These are phyloP conservation scores for Cerastoderma edule DNA, from an alignment of 2,888 invertebrate genomes.

Conservation along the genomic window DNA sequence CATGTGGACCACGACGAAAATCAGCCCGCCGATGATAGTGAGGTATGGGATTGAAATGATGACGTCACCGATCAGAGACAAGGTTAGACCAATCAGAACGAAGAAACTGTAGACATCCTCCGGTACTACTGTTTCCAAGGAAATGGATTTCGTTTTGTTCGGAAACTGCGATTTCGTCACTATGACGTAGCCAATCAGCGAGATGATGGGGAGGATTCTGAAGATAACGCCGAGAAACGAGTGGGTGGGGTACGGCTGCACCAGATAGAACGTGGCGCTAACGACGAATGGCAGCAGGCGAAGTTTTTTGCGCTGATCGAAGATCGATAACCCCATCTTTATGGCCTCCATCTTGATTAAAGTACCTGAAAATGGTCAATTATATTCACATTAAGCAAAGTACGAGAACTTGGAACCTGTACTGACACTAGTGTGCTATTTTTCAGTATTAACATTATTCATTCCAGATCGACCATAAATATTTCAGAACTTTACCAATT, in stretches of 20 bases:
- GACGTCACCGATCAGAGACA: slow-evolving; percentile 71
- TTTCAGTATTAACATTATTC: too few relatives aligned
- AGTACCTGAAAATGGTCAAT: not conserved
- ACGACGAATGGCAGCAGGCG: slow-evolving; percentile 67
- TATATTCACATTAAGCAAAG: not conserved
- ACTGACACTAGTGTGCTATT: too few relatives aligned
- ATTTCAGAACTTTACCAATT: too few relatives aligned
- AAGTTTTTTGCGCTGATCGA: slow-evolving; percentile 50
- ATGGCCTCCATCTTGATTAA: slow-evolving; percentile 49
- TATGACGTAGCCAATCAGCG: slow-evolving; percentile 66
- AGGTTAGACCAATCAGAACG: slow-evolving; percentile 60
- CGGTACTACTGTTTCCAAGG: slow-evolving; percentile 48
- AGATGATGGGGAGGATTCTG: slow-evolving; percentile 72
- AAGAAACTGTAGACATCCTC: slow-evolving; percentile 61
- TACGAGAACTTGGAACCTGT: too few relatives aligned
- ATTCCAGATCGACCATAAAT: too few relatives aligned
- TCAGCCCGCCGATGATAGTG: slow-evolving; percentile 66
- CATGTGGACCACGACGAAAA: slow-evolving; percentile 67
- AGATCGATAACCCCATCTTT: slow-evolving; percentile 47
- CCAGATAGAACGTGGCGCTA: slow-evolving; percentile 53
- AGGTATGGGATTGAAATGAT: slow-evolving; percentile 51
- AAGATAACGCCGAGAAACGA: slow-evolving; percentile 66
- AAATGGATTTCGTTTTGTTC: slow-evolving; percentile 39
- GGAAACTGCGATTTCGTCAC: slow-evolving; percentile 49
- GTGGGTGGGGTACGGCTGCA: slow-evolving; percentile 66